Percentiles rank a stretch among this genome's conserved stretches.
Evolutionary conservation across 2,113 vertebrate genomes (phyloP).

Genomic region (Hypomesus transpacificus): DNA sequence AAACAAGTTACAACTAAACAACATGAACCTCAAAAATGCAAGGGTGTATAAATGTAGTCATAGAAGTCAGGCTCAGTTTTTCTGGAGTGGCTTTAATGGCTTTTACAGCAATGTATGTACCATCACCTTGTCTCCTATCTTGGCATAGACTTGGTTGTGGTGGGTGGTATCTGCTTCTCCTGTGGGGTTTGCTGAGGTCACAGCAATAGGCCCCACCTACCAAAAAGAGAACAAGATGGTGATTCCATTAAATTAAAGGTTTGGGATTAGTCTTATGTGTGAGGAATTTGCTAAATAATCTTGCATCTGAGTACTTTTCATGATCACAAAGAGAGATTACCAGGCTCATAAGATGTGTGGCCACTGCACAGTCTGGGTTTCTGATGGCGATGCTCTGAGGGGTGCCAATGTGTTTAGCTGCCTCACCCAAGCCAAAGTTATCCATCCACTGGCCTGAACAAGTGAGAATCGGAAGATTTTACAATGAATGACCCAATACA

Average conservation of each 20-base stretch:
- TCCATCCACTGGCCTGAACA: conserved; percentile 82
- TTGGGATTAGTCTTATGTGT: neutral
- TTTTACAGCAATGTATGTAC: neutral
- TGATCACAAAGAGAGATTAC: conserved; percentile 55
- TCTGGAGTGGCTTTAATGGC: neutral
- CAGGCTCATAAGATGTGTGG: conserved; percentile 83
- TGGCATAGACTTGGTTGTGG: conserved; percentile 89
- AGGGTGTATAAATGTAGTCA: too few species aligned
- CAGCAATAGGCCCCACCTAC: conserved; percentile 85
- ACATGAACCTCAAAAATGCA: too few species aligned
- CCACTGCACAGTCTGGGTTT: conserved; percentile 83
- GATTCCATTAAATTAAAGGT: neutral
- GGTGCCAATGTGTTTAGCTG: conserved; percentile 82
- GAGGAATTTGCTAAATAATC: neutral
- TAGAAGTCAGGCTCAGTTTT: too few species aligned
- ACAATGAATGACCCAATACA: neutral
- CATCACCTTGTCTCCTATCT: conserved; percentile 82
- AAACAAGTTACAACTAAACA: too few species aligned
- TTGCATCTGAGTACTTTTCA: neutral
- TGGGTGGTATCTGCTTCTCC: conserved; percentile 90
- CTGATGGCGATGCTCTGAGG: conserved; percentile 83
- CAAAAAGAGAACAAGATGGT: neutral
- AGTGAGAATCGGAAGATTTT: conserved; percentile 12
- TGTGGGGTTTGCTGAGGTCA: conserved; percentile 88
- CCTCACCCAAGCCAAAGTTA: conserved; percentile 79